Evolutionary conservation across 2,888 invertebrate species (phyloP).

Genomic region (Scaptomyza polygonia): DNA sequence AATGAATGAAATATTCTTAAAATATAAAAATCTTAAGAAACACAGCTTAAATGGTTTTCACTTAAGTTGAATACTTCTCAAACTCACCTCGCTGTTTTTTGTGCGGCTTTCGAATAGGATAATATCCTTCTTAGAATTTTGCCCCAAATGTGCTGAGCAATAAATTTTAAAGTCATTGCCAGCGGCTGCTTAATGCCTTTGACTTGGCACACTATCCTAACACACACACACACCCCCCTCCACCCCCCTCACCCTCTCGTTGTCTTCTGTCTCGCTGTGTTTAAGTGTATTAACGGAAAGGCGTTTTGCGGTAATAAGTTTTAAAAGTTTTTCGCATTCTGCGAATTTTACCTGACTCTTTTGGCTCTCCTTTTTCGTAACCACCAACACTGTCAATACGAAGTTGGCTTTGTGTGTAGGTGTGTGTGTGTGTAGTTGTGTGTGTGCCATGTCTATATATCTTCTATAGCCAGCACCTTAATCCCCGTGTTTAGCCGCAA

Average conservation of each 20-base stretch:
- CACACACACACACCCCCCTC: too few species aligned
- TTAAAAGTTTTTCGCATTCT: slow-evolving; percentile 65
- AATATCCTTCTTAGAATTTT: slow-evolving; percentile 51
- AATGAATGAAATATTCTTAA: too few species aligned
- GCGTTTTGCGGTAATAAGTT: slow-evolving; percentile 73
- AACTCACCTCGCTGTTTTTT: slow-evolving; percentile 29
- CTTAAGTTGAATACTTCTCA: neutral
- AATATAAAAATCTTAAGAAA: too few species aligned
- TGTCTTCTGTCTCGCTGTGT: neutral
- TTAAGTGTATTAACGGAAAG: slow-evolving; percentile 63
- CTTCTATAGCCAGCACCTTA: neutral
- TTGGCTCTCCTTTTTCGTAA: neutral
- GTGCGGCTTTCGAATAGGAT: slow-evolving; percentile 14
- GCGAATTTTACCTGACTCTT: slow-evolving; percentile 33
- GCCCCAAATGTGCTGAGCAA: slow-evolving; percentile 59
- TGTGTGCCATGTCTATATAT: too few species aligned
- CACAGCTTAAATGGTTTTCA: too few species aligned
- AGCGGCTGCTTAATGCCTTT: slow-evolving; percentile 54
- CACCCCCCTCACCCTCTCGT: neutral
- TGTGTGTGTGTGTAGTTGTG: too few species aligned
- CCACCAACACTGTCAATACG: slow-evolving; percentile 1
- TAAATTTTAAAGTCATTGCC: slow-evolving; percentile 74
- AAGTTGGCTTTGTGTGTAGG: neutral
- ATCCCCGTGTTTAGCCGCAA: slow-evolving; percentile 16
- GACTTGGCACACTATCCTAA: neutral